Evolutionary conservation across 2,888 invertebrate genomes (phyloP), one percentile per base, ranked within the genome.

Genomic region (Rhagonycha fulva): DNA sequence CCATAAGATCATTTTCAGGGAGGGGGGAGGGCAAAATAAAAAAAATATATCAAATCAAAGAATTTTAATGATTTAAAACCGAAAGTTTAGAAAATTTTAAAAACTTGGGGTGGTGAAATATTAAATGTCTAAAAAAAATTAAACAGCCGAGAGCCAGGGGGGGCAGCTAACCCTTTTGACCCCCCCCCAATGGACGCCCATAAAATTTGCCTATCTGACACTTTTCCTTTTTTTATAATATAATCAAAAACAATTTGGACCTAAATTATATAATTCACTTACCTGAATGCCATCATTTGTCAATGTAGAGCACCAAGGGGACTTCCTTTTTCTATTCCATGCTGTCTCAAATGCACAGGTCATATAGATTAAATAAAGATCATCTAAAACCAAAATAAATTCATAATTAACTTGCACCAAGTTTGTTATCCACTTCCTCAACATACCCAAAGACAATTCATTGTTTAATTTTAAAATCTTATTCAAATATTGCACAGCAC

Each of bases 321-420:
- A 95, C 61, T 85, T 86, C 19, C 79, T 81, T 70, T 80, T 87
- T 80, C 91, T 91, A 76, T 91, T 89, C 94, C 95, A 95, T n/a
- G 96, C 93, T 4, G 94, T 95, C 88, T 96, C 96, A 87, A 93
- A 96, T 0, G 92, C 93, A 87, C 96, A 96, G 60, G 92, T 91
- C 81, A 91, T 90, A 84, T 94, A 94, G 88, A 96, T 93, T 62
- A 93, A 86, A 76, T 89, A 87, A 70, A 92, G 89, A 79, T 90
- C 91, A 72, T 90, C 93, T 93, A 87, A 76, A 87, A 83, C 19
- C 4, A 72, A 30, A 19, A 12, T 63, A 28, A 32, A 10, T 14
- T 7, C 68, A 71, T 66, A 12, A 28, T 23, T 26, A 79, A 70
- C 69, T 61, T 4, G 5, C 47, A 11, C 61, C 12, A 23, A 3